Base-by-base conservation (phyloP, 2,113 vertebrate species). In the Suncus etruscus region DNA sequence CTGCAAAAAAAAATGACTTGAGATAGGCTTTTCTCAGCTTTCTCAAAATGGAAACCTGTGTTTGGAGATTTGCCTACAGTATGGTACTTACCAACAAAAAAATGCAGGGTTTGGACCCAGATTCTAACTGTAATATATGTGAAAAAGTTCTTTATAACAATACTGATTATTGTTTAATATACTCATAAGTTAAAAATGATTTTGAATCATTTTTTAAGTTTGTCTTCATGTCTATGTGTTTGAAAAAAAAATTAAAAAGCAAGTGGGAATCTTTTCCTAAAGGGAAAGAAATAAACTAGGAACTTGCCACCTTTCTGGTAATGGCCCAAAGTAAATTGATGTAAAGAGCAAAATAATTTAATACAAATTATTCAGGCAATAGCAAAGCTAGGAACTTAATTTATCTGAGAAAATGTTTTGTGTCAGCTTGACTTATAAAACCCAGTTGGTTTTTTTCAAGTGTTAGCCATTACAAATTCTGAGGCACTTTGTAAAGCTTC, bases 351-450 rank as follows among this genome's bases (percentile, higher is more conserved):
- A 77, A 45, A 47, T 65, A 78, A 90, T 69, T 65, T 69, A 82
- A 58, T 54, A 86, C 24, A 84, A 68, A 92, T 91, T 89, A 84
- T 69, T 32, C n/a, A 75, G 45, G 32, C 70, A 76, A 89, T 8
- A 90, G 31, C 54, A 61, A 90, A 78, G 24, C 45, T 70, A 22
- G 14, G 18, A 31, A 78, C 51, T 87, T 92, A 91, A 91, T 91
- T 84, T 95, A 45, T 87, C 48, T 77, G 65, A 89, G 39, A 89
- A 95, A 91, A 75, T 81, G 27, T 84, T 47, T 82, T 81, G 31
- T 90, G 61, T 91, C 86, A 69, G 69, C 65, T 78, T 91, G 39
- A 87, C 83, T 94, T 82, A 87, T 70, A 85, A 89, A 95, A 91
- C 39, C 48, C 87, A 87, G 81, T 89, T 89, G 85, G 81, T 91